A percentile compares a stretch with the other conserved stretches of the same genome.
These are phyloP conservation scores for Sminthopsis crassicaudata DNA, from an alignment of 2,113 vertebrate species.

Conservation along the genomic window DNA sequence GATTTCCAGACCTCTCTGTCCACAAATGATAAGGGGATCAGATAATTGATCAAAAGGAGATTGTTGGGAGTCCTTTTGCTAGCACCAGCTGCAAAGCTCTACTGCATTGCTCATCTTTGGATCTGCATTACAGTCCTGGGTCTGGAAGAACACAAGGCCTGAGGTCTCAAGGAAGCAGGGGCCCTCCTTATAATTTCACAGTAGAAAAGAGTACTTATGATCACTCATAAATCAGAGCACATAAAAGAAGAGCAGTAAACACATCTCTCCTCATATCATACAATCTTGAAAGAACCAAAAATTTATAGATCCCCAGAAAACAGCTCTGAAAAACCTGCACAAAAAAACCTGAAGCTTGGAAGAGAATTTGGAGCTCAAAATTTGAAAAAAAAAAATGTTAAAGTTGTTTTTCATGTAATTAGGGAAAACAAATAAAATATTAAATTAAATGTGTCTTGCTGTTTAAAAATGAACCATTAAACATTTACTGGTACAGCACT, in stretches of 20 bases:
- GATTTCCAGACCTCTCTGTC: not conserved
- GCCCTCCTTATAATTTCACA: too few species aligned
- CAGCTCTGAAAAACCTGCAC: too few species aligned
- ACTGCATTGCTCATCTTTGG: not conserved
- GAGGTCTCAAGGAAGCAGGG: too few species aligned
- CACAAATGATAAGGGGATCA: not conserved
- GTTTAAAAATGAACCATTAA: not conserved
- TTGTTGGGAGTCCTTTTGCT: not conserved
- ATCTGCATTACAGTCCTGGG: not conserved
- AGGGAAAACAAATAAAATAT: too few species aligned
- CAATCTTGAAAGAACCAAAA: too few species aligned
- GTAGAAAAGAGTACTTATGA: too few species aligned
- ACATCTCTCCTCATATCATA: too few species aligned
- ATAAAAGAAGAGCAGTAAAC: too few species aligned
- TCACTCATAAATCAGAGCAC: too few species aligned
- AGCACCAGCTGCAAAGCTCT: not conserved
- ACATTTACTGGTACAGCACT: not conserved
- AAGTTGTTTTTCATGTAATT: not conserved
- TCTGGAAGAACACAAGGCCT: not conserved
- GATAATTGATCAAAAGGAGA: not conserved
- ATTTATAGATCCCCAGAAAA: too few species aligned
- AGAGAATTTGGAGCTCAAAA: not conserved
- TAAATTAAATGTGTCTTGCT: not conserved
- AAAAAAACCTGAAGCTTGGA: too few species aligned
- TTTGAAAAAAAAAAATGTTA: not conserved